These are phyloP conservation scores for Cataglyphis hispanica DNA, from an alignment of 1,140 invertebrate genomes.

Conservation along the genomic window DNA sequence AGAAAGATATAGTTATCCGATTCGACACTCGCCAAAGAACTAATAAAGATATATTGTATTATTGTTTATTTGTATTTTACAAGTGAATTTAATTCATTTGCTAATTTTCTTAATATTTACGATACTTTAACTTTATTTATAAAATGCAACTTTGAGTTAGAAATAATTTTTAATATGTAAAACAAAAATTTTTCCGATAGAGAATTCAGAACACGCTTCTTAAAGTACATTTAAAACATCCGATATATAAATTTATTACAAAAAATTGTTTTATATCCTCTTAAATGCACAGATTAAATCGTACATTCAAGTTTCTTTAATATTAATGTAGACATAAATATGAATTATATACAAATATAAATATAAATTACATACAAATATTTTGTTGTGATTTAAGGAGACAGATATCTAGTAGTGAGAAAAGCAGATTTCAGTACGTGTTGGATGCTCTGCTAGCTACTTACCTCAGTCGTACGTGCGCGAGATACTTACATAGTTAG, in stretches of 20 bases:
- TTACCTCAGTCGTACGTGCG: constrained; percentile 66
- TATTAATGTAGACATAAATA: constrained; percentile 5
- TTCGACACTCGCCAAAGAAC: neutral
- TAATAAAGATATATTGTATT: neutral
- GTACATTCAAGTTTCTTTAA: neutral
- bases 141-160: neutral
- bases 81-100: neutral
- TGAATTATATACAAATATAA: neutral
- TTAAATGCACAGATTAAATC: neutral
- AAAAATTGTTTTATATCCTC: constrained; percentile 10
- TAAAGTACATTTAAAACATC: neutral
- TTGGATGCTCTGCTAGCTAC: constrained; percentile 55
- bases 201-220: neutral
- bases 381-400: neutral
- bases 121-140: neutral
- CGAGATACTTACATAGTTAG: constrained; percentile 68
- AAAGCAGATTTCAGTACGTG: constrained; percentile 64
- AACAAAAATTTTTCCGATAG: neutral
- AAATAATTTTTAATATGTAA: neutral
- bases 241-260: neutral
- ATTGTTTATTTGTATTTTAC: neutral
- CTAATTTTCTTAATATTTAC: neutral
- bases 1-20: neutral
- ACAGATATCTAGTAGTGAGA: constrained; percentile 44
- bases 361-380: neutral